Evolutionary conservation across 2,888 invertebrate species (phyloP).

Genomic region (Metopia argyrocephala): DNA sequence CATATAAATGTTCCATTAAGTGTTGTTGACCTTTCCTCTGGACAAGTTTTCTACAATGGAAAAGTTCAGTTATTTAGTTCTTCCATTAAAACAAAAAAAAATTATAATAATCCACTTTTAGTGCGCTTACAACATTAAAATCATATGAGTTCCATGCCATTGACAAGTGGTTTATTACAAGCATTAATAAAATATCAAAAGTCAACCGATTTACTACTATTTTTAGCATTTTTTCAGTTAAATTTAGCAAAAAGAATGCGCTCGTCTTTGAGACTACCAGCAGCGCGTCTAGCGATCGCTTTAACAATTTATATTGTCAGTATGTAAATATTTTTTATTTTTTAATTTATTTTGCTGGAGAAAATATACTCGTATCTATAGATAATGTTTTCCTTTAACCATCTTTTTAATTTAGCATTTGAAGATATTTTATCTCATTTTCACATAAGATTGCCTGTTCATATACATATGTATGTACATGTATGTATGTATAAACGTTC

Average conservation of each 20-base stretch:
- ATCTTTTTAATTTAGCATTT: conserved; percentile 9
- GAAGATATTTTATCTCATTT: conserved; percentile 48
- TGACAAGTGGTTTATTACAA: conserved; percentile 1
- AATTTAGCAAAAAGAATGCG: background rate
- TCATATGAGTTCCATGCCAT: background rate
- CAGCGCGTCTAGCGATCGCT: background rate
- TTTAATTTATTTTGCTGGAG: conserved; percentile 6
- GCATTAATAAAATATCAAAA: conserved; percentile 1
- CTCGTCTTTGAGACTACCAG: conserved; percentile 10
- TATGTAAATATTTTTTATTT: conserved; percentile 17
- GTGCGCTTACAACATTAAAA: conserved; percentile 30
- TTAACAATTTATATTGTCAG: background rate
- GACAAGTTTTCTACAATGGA: conserved; percentile 28
- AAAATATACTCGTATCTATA: too few relatives aligned
- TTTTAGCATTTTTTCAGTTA: conserved; percentile 16
- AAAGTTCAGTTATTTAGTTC: too few relatives aligned
- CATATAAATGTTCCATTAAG: conserved; percentile 59
- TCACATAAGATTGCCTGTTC: conserved; percentile 45
- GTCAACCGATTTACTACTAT: background rate
- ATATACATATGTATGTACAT: background rate
- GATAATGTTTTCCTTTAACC: background rate
- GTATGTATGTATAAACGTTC: background rate
- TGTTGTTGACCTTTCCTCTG: conserved; percentile 14
- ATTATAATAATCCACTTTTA: background rate
- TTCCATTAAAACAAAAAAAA: background rate